phyloP scores from a whole-genome alignment of 2,888 invertebrate genomes.

The Dicranocentrus wangi region DNA sequence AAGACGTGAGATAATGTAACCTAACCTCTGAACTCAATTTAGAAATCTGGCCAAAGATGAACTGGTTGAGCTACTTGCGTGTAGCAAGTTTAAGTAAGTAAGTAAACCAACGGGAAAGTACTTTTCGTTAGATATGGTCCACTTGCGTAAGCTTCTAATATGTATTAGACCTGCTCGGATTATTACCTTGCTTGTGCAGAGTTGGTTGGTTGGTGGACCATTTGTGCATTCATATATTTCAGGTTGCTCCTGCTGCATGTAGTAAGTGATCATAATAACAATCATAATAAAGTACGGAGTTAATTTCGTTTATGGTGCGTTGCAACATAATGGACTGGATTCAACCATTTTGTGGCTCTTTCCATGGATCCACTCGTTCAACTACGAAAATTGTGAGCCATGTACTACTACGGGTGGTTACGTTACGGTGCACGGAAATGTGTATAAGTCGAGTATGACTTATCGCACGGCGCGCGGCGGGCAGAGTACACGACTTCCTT shows the following conservation, averaged over 20 bases:
- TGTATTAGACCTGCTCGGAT: too few species aligned
- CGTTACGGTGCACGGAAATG: too few species aligned
- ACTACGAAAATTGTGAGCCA: slow-evolving; percentile 4
- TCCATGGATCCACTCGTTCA: slow-evolving; percentile 23
- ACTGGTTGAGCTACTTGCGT: slow-evolving; percentile 31
- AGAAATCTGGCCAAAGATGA: slow-evolving; percentile 33
- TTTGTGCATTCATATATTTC: slow-evolving; percentile 61
- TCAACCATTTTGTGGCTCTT: slow-evolving; percentile 2
- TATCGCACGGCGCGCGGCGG: too few species aligned
- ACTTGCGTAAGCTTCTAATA: too few species aligned
- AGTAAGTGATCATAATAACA: slow-evolving; percentile 62
- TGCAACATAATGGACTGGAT: slow-evolving; percentile 58
- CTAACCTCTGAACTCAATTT: slow-evolving; percentile 38
- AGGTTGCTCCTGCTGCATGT: slow-evolving; percentile 47
- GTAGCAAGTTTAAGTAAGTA: too few species aligned
- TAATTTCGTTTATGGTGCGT: slow-evolving; percentile 61
- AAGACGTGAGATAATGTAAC: slow-evolving; percentile 25
- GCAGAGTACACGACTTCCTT: too few species aligned
- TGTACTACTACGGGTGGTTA: too few species aligned
- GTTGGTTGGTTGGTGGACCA: too few species aligned
- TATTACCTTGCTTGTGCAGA: slow-evolving; percentile 16
- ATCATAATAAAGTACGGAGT: slow-evolving; percentile 58
- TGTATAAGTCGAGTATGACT: too few species aligned
- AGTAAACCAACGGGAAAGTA: too few species aligned
- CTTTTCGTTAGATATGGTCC: too few species aligned